Base-by-base conservation (phyloP, 2,113 vertebrate genomes). In the Oplegnathus fasciatus region DNA sequence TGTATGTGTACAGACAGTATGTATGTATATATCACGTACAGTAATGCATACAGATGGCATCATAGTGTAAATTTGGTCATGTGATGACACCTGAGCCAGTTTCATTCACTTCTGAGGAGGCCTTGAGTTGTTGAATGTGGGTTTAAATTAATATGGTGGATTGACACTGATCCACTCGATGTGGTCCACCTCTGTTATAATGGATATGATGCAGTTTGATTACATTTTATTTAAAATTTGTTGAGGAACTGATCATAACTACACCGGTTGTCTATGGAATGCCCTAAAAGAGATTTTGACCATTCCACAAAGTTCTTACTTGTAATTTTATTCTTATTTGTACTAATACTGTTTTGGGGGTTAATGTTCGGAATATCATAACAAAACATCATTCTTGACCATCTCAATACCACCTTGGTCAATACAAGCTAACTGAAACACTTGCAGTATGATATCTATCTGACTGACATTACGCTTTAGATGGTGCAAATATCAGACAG, bases 401-500 rank as follows among this genome's bases (percentile, higher is more conserved):
- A 58, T 32, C 7, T 57, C 5, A 44, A 17, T 48, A 14, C 4
- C 40, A 20, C 69, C 9, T 26, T 10, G 24, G 11, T 34, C 40
- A 32, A 30, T n/a, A 26, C 14, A 10, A 40, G 24, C 64, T 9
- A 37, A 40, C 42, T 48, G 24, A 71, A 54, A 71, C n/a, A 65
- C n/a, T 30, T 62, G 22, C 42, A 28, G 6, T 64, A 50, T 65
- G 26, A 42, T 69, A 42, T 65, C 40, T 46, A 32, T 83, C 32
- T 77, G 66, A 22, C 60, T 64, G 76, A 68, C 40, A 0, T 80
- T 76, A 34, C 6, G 28, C 30, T 6, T 75, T 46, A 55, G 46
- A 73, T 61, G 72, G 34, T 61, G 30, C 26, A 77, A 55, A 82
- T 61, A 61, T 80, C 81, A 80, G 57, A 28, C 8, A 9, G 32